Evolutionary conservation across 2,113 vertebrate species (phyloP), one percentile per base, ranked within the genome.

Genomic region (Spheniscus mendiculus): DNA sequence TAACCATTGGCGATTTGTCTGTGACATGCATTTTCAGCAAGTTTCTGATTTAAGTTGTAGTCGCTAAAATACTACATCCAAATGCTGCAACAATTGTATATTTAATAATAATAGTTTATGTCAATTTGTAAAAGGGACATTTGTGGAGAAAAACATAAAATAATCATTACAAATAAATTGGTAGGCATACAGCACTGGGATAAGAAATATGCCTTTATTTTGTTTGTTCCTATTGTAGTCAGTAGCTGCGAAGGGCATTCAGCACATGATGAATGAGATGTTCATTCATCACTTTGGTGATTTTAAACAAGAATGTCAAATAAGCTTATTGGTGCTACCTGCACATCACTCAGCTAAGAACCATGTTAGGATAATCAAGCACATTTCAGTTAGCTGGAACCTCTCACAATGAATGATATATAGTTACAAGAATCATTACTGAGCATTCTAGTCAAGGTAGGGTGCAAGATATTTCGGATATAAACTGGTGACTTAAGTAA

Each of bases 401-500:
- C 45, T 94, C 69, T 97, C 95, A 83, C 79, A 89, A 23, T 82
- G 32, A 79, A 22, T 80, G 36, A 47, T 93, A 49, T 0, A 26
- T 56, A 96, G 83, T 95, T 96, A 89, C 34, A 58, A 86, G 49
- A 85, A 93, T 83, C 47, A 50, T 82, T 90, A 42, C 52, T 97
- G 72, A 97, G 78, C 95, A 80, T 97, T 96, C 61, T 70, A 62
- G 45, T 77, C 83, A 73, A 32, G 58, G 36, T 63, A 92, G 62
- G 42, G 63, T 94, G 76, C 86, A 84, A 94, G 91, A 88, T 89
- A 96, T 92, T 97, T 86, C 67, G 78, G 67, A 74, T 76, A 94
- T 91, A 95, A 97, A 44, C 78, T 87, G 84, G 27, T 95, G 78
- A 94, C 52, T 96, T 56, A 53, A 72, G 87, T 96, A 95, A 96